Evolutionary conservation across 2,113 vertebrate species (phyloP), one percentile per base, ranked within the genome.

Genomic region (Phylloscopus trochilus): DNA sequence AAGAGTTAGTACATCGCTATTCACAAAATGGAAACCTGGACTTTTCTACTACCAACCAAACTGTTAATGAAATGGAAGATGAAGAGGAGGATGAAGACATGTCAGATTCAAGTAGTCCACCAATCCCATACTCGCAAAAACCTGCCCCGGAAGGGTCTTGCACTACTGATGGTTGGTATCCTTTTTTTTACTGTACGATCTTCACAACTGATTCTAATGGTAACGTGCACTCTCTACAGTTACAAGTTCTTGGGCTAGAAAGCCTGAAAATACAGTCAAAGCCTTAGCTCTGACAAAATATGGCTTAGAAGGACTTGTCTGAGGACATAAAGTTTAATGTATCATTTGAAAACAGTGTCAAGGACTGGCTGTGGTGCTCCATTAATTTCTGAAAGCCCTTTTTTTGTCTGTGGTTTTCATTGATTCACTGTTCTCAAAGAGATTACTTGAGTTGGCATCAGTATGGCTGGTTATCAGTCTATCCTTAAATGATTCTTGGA

Each of bases 41-140:
- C 83, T 98, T 98, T 72, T 95, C 98, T 77, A 98, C 98, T 73
- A 98, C 98, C 62, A 98, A 96, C 69, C 98, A 98, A 95, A 97
- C 98, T 22, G 98, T 98, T 95, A 99, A 98, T 72, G 98, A 99
- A 93, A 97, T 98, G 96, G 98, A 98, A 92, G 98, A 98, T 83
- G 98, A 98, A 14, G 99, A 99, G 30, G 99, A 99, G 39, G 99
- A 99, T 7, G 99, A 99, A 27, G 99, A 99, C 4, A 98, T 99
- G 97, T 99, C 99, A 15, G 99, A 99, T 97, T 99, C 98, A 91
- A 99, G 97, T 97, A 99, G 99, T 94, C 99, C 99, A 73, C 98
- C 99, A 11, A 98, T 99, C 78, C 99, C 99, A 7, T 99, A 99
- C 91, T 97, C 99, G 28, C 99, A 99, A 95, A 98, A 98, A 82